A percentile compares a stretch with the other conserved stretches of the same genome.
phyloP scores from a whole-genome alignment of 1,140 invertebrate genomes.

The Bombus balteatus region DNA sequence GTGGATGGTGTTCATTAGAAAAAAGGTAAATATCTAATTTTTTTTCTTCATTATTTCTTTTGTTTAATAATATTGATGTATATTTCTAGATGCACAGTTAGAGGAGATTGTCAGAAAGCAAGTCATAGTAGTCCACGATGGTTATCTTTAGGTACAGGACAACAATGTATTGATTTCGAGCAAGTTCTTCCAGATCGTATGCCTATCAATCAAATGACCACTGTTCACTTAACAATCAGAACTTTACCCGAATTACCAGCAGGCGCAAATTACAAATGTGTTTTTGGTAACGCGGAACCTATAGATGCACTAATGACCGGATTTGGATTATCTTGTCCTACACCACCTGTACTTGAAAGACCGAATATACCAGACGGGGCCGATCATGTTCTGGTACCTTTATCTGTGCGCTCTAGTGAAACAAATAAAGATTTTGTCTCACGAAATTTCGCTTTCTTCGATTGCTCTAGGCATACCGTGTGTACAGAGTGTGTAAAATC shows the following conservation, averaged over 20 bases:
- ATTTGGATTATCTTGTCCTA: constrained; percentile 92
- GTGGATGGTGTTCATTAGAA: constrained; percentile 98
- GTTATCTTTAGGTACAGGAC: constrained; percentile 94
- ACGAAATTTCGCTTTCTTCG: constrained; percentile 96
- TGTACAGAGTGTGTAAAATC: constrained; percentile 94
- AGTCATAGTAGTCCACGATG: constrained; percentile 94
- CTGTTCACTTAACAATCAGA: constrained; percentile 93
- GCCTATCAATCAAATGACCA: constrained; percentile 92
- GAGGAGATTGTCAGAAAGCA: constrained; percentile 94
- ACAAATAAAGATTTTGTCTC: constrained; percentile 98
- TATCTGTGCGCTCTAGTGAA: constrained; percentile 96
- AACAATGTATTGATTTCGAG: constrained; percentile 98
- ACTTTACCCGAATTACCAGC: constrained; percentile 94
- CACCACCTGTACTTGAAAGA: constrained; percentile 89
- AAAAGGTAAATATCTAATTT: constrained; percentile 86
- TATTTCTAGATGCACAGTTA: constrained; percentile 90
- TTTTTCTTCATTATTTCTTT: constrained; percentile 40
- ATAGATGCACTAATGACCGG: constrained; percentile 92
- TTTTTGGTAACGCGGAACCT: constrained; percentile 92
- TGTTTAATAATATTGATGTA: constrained; percentile 55
- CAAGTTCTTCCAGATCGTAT: constrained; percentile 95
- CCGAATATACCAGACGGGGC: constrained; percentile 90
- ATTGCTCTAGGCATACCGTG: constrained; percentile 94
- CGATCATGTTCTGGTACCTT: constrained; percentile 95
- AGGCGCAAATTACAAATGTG: constrained; percentile 96